A percentile compares a stretch with the other conserved stretches of the same genome.
These are phyloP conservation scores for Oreochromis aureus DNA, from an alignment of 2,113 vertebrate species.

Conservation along the genomic window DNA sequence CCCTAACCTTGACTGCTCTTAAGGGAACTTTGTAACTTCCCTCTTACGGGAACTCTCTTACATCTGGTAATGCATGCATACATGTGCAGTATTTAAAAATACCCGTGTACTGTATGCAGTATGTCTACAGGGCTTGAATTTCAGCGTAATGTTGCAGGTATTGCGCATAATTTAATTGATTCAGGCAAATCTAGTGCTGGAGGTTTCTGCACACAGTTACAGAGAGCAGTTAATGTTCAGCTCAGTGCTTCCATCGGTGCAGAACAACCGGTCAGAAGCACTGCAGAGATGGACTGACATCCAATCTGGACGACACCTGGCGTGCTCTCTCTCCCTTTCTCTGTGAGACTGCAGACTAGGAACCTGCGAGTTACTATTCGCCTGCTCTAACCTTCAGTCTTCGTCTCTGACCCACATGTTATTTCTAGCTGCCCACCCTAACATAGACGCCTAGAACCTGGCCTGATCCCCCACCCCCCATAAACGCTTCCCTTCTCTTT, in stretches of 20 bases:
- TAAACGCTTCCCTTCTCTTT: neutral
- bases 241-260: neutral
- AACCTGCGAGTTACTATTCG: neutral
- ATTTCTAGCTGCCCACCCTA: neutral
- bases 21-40: conserved; percentile 28
- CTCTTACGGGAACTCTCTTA: neutral
- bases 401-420: neutral
- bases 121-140: neutral
- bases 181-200: neutral
- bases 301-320: neutral
- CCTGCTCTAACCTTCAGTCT: neutral
- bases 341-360: neutral
- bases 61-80: neutral
- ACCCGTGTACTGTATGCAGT: neutral
- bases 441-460: neutral
- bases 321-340: neutral
- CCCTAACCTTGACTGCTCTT: conserved; percentile 20
- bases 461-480: neutral
- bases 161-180: neutral
- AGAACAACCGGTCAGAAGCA: neutral
- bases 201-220: neutral
- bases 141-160: neutral
- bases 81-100: neutral
- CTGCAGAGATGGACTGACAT: neutral
- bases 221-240: neutral